Evolutionary conservation across 2,113 vertebrate species (phyloP).

Genomic region (Verasper variegatus): DNA sequence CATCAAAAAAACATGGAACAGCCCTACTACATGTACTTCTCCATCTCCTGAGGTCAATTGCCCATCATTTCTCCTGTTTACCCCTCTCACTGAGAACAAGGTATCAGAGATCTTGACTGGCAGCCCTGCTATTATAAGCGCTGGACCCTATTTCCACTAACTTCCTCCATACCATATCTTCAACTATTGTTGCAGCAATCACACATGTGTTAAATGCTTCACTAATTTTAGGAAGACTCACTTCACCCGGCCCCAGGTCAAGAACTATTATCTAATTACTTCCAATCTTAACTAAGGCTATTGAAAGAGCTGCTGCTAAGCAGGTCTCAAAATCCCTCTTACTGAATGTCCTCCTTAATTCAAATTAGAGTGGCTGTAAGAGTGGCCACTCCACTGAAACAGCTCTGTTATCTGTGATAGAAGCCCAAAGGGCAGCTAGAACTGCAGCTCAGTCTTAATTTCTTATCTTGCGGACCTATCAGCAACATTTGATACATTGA

Average conservation of each 20-base stretch:
- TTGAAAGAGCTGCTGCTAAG: background rate
- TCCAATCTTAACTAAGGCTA: background rate
- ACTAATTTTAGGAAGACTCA: background rate
- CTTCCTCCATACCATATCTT: background rate
- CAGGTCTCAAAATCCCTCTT: background rate
- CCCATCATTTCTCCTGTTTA: too few species aligned
- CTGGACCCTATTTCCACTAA: background rate
- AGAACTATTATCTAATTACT: background rate
- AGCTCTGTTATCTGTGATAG: background rate
- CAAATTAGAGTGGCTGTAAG: background rate
- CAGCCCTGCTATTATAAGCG: too few species aligned
- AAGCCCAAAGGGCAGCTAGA: background rate
- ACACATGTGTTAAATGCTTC: too few species aligned
- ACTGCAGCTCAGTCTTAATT: background rate
- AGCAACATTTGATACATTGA: background rate
- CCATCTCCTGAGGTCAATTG: too few species aligned
- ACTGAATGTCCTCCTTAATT: background rate
- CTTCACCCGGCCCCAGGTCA: background rate
- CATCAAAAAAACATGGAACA: background rate
- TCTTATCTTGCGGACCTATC: background rate
- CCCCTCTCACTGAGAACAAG: background rate
- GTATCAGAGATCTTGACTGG: background rate
- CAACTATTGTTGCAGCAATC: background rate
- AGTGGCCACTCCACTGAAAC: background rate
- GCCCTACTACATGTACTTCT: background rate